Conservation (phyloP, 2,113 vertebrate species). For the Chaenocephalus aceratus region DNA sequence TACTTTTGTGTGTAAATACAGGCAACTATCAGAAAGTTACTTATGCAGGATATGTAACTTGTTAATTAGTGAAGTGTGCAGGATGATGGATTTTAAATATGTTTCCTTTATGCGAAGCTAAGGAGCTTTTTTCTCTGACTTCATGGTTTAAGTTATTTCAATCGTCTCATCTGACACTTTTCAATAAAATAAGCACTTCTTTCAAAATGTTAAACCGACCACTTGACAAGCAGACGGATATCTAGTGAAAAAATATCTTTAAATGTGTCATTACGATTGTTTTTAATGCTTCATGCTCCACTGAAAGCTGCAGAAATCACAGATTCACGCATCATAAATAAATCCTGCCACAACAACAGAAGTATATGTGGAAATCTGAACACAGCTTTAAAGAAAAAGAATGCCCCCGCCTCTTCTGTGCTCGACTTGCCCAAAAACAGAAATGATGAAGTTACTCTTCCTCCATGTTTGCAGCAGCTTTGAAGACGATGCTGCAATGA, state of each 20-base stretch:
- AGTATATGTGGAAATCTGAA: conserved; percentile 40
- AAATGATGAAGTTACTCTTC: conserved; percentile 65
- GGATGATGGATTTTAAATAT: neutral
- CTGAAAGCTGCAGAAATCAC: conserved; percentile 41
- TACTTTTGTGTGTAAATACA: neutral
- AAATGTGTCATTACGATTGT: conserved; percentile 7
- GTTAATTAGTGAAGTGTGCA: neutral
- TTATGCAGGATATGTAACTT: neutral
- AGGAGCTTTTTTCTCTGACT: neutral
- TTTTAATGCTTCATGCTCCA: neutral
- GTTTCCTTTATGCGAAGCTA: neutral
- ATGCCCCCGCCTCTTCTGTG: conserved; percentile 45
- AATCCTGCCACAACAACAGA: conserved; percentile 24
- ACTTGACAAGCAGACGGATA: neutral
- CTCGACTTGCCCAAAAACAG: conserved; percentile 34
- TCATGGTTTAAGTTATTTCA: neutral
- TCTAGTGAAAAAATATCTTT: conserved; percentile 18
- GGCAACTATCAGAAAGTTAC: conserved; percentile 2
- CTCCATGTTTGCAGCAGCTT: conserved; percentile 53
- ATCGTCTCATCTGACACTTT: neutral
- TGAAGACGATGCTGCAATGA: conserved; percentile 67
- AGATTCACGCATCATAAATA: conserved; percentile 40
- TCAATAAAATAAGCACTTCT: neutral
- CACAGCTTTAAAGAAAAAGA: conserved; percentile 26
- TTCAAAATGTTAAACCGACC: neutral